Percentiles rank a stretch among this genome's conserved stretches.
Conservation (phyloP, 1,140 invertebrate species). For the Zaprionus lachaisei region DNA sequence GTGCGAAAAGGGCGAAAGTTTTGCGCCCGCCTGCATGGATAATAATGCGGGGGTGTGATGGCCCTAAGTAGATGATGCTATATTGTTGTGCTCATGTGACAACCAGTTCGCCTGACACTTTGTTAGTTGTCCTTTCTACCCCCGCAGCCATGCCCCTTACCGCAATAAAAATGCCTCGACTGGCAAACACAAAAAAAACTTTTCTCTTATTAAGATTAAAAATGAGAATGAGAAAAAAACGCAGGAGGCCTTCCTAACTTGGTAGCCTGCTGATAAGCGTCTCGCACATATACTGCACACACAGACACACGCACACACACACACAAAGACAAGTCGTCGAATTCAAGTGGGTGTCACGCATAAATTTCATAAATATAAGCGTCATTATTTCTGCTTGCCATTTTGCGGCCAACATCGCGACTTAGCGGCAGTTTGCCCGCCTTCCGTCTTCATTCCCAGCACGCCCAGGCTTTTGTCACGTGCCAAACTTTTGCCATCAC, state of each 20-base stretch:
- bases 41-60: conserved; percentile 49
- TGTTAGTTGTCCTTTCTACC: conserved; percentile 41
- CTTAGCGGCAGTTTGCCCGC: conserved; percentile 43
- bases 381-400: conserved; percentile 75
- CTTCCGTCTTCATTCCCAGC: neutral
- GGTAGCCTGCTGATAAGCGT: conserved; percentile 74
- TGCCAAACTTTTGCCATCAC: conserved; percentile 67
- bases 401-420: conserved; percentile 68
- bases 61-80: conserved; percentile 12
- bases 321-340: conserved; percentile 44
- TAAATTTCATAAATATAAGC: conserved; percentile 83
- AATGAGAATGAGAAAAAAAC: conserved; percentile 60
- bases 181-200: conserved; percentile 46
- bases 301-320: conserved; percentile 38
- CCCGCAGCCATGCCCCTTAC: neutral
- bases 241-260: conserved; percentile 40
- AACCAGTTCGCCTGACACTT: conserved; percentile 60
- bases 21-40: conserved; percentile 52
- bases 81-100: conserved; percentile 48
- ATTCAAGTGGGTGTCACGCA: conserved; percentile 80
- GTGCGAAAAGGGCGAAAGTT: conserved; percentile 44
- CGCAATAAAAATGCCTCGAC: conserved; percentile 66
- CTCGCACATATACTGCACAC: conserved; percentile 31
- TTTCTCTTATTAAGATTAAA: conserved; percentile 82
- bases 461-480: conserved; percentile 69